phyloP scores from a whole-genome alignment of 2,888 invertebrate genomes.

The Synergus japonicus region DNA sequence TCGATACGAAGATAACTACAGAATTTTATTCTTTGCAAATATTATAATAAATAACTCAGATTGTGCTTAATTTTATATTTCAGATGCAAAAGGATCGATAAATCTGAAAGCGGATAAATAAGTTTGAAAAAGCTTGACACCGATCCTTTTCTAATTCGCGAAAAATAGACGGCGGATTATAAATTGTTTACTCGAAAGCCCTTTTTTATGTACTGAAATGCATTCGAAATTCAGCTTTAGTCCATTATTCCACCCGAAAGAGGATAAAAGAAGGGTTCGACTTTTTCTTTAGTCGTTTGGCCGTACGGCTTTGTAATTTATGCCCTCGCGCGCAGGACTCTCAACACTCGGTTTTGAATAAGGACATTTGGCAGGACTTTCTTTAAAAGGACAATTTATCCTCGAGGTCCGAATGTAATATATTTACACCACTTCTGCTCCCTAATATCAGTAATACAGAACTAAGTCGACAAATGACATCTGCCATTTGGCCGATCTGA shows the following conservation, averaged over 20 bases:
- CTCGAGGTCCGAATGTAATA: slow-evolving; percentile 44
- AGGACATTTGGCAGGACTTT: slow-evolving; percentile 56
- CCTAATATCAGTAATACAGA: slow-evolving; percentile 53
- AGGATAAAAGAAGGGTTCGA: slow-evolving; percentile 33
- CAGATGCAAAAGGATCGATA: not conserved
- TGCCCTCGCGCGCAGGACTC: slow-evolving; percentile 54
- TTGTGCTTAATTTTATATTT: not conserved
- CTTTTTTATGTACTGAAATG: slow-evolving; percentile 34
- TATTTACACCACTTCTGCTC: slow-evolving; percentile 17
- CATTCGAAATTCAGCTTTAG: slow-evolving; percentile 39
- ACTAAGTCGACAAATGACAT: slow-evolving; percentile 58
- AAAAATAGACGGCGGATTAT: slow-evolving; percentile 15
- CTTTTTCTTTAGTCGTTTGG: slow-evolving; percentile 17
- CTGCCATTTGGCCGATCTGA: slow-evolving; percentile 52
- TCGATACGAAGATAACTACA: too few species aligned
- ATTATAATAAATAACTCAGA: not conserved
- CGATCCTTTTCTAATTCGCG: slow-evolving; percentile 19
- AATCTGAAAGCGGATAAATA: not conserved
- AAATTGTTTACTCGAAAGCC: slow-evolving; percentile 20
- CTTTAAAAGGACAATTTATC: slow-evolving; percentile 57
- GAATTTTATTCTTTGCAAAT: not conserved
- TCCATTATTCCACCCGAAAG: slow-evolving; percentile 38
- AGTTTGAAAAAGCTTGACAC: slow-evolving; percentile 21
- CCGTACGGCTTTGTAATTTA: slow-evolving; percentile 43
- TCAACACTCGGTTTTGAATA: slow-evolving; percentile 58